phyloP scores from a whole-genome alignment of 2,113 vertebrate species.

The Phrynosoma blainvillii region DNA sequence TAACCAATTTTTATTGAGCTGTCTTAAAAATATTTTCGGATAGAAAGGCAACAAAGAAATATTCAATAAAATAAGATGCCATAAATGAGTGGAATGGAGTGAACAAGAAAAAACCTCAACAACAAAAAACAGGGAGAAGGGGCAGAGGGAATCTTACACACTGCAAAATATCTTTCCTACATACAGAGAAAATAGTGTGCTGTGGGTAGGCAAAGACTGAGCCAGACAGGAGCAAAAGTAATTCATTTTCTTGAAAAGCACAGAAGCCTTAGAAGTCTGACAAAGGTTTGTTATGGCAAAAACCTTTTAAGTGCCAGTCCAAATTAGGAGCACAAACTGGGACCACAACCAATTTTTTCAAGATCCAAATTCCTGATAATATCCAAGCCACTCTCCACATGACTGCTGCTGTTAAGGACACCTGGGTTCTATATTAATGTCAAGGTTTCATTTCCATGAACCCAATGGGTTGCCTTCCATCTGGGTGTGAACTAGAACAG shows the following conservation, averaged over 20 bases:
- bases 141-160: background rate
- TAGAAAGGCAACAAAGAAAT: background rate
- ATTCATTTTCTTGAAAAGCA: background rate
- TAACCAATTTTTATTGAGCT: background rate
- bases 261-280: background rate
- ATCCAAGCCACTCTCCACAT: background rate
- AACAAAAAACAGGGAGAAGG: background rate
- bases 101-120: background rate
- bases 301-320: background rate
- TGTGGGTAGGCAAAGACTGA: background rate
- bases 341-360: background rate
- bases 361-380: background rate
- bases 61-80: conserved; percentile 1
- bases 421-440: background rate
- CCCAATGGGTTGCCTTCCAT: background rate
- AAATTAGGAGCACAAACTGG: background rate
- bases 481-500: conserved; percentile 18
- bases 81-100: background rate
- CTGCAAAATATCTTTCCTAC: background rate
- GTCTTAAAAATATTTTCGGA: background rate
- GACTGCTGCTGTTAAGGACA: background rate
- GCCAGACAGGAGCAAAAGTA: background rate
- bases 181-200: background rate
- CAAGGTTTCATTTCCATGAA: background rate
- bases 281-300: background rate